phyloP scores from a whole-genome alignment of 2,797 vertebrate genomes.

The Syncerus caffer region DNA sequence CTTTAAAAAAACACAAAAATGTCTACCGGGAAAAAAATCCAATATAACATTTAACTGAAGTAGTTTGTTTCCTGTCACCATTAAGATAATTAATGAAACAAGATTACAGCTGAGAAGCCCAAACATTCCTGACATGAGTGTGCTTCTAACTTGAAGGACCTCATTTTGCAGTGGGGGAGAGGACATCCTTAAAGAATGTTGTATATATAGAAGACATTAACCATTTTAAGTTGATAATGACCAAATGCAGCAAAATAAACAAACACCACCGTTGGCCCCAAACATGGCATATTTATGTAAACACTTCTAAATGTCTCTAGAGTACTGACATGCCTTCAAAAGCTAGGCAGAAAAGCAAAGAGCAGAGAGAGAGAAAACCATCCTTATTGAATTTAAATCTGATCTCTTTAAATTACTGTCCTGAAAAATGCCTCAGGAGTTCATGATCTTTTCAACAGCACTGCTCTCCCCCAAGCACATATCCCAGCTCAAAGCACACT shows the following conservation, averaged over 20 bases:
- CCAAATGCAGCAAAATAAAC: constrained; percentile 8
- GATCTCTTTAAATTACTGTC: neutral
- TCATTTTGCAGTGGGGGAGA: neutral
- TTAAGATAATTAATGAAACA: neutral
- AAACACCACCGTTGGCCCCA: neutral
- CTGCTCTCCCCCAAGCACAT: neutral
- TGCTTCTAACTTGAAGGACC: neutral
- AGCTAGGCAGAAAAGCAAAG: neutral
- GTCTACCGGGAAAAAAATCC: neutral
- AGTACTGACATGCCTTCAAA: neutral
- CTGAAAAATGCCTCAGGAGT: neutral
- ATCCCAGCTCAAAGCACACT: neutral
- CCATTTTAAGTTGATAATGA: constrained; percentile 10
- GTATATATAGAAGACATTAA: neutral
- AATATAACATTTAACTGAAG: neutral
- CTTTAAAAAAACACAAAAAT: constrained; percentile 21
- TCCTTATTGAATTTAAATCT: neutral
- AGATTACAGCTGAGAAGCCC: neutral
- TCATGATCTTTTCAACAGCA: neutral
- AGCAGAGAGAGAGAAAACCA: neutral
- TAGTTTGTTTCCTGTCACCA: constrained; percentile 5
- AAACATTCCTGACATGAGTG: neutral
- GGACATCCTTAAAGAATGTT: neutral
- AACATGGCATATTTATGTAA: neutral
- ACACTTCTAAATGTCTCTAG: neutral